A percentile compares a stretch with the other conserved stretches of the same genome.
These are phyloP conservation scores for Antitype chi DNA, from an alignment of 2,888 invertebrate species.

Conservation along the genomic window DNA sequence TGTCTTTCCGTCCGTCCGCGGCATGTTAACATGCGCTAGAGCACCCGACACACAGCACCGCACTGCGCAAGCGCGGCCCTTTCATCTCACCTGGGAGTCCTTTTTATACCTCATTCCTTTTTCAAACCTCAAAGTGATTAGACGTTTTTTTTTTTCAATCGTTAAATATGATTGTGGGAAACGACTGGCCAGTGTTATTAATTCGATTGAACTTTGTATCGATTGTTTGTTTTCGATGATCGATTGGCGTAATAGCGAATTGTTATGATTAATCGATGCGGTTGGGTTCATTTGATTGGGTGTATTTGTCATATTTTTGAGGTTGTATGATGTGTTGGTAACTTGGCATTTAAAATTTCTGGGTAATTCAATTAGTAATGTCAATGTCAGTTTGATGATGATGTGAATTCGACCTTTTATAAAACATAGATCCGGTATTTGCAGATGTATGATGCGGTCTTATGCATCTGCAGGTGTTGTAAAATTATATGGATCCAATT, in stretches of 20 bases:
- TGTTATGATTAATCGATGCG: conserved; percentile 64
- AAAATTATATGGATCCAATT: not conserved
- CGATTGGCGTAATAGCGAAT: conserved; percentile 65
- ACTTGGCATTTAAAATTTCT: conserved; percentile 28
- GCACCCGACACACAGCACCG: conserved; percentile 71
- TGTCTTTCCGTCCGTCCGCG: conserved; percentile 77
- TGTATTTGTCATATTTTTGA: conserved; percentile 54
- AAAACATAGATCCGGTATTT: conserved; percentile 1
- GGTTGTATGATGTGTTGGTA: conserved; percentile 19
- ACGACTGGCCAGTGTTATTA: conserved; percentile 82
- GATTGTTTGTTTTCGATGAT: conserved; percentile 76
- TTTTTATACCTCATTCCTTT: conserved; percentile 74
- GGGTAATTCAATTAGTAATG: conserved; percentile 26
- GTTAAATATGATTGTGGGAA: conserved; percentile 87
- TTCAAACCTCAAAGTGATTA: conserved; percentile 83
- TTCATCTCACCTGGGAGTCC: conserved; percentile 88
- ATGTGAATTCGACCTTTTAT: conserved; percentile 10
- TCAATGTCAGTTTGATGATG: conserved; percentile 24
- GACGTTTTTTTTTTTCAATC: conserved; percentile 70
- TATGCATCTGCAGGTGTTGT: too few relatives aligned
- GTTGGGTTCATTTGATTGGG: conserved; percentile 50
- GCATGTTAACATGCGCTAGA: conserved; percentile 81
- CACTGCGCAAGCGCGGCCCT: conserved; percentile 75
- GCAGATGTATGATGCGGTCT: not conserved
- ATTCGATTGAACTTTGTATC: conserved; percentile 79